These are phyloP conservation scores for Mycetomoellerius zeteki DNA, from an alignment of 1,140 invertebrate species.

Conservation along the genomic window DNA sequence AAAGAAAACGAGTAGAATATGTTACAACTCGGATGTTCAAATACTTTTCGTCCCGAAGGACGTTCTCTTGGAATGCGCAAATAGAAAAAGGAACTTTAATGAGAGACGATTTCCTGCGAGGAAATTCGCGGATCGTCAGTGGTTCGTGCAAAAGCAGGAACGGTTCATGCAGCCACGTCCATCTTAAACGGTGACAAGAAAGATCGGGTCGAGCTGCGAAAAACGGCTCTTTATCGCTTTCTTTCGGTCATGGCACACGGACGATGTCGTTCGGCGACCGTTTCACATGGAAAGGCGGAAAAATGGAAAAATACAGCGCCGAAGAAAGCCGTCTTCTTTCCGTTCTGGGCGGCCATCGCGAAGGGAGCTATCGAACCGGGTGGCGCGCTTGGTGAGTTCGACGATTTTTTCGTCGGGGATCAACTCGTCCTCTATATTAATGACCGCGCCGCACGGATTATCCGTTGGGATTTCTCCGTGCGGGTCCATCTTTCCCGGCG, in stretches of 20 bases:
- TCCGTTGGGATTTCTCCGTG: slow-evolving; percentile 70
- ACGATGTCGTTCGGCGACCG: slow-evolving; percentile 23
- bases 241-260: slow-evolving; percentile 14
- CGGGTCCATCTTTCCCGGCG: slow-evolving; percentile 39
- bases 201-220: slow-evolving; percentile 26
- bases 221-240: slow-evolving; percentile 61
- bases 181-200: slow-evolving; percentile 40
- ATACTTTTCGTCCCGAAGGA: not conserved
- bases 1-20: not conserved
- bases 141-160: slow-evolving; percentile 1
- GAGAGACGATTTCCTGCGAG: slow-evolving; percentile 13
- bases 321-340: slow-evolving; percentile 23
- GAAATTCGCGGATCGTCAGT: not conserved
- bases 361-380: slow-evolving; percentile 66
- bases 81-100: slow-evolving; percentile 34
- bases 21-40: not conserved
- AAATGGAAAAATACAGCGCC: slow-evolving; percentile 27
- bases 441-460: slow-evolving; percentile 77
- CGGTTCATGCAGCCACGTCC: slow-evolving; percentile 7
- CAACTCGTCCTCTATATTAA: slow-evolving; percentile 81
- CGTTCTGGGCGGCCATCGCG: not conserved
- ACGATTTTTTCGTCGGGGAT: slow-evolving; percentile 76
- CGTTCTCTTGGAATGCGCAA: not conserved
- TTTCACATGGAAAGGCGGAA: slow-evolving; percentile 6
- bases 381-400: slow-evolving; percentile 46